Conservation (phyloP, 2,797 vertebrate genomes). For the Hylomyscus alleni region DNA sequence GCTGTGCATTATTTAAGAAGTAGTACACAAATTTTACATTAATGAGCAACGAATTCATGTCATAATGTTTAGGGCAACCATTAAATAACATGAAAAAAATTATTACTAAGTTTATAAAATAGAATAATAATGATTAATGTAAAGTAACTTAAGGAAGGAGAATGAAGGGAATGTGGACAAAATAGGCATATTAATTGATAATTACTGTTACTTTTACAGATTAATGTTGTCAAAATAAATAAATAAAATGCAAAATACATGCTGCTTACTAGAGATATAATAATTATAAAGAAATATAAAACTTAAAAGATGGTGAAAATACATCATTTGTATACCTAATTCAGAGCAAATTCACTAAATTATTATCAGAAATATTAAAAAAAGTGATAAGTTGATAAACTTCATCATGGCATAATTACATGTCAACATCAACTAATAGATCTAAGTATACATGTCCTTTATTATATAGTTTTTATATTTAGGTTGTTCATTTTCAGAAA, state of each 20-base stretch:
- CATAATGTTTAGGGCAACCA: slow-evolving; percentile 7
- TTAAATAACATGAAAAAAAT: background rate
- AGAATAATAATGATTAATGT: background rate
- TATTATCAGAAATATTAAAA: background rate
- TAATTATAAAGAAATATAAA: slow-evolving; percentile 27
- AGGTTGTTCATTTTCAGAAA: background rate
- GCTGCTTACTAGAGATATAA: background rate
- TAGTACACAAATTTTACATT: slow-evolving; percentile 8
- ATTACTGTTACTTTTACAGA: background rate
- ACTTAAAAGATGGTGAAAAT: background rate
- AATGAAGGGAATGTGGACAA: background rate
- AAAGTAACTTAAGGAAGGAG: background rate
- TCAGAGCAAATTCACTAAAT: background rate
- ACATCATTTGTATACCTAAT: background rate
- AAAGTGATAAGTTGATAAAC: background rate
- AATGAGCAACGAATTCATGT: slow-evolving; percentile 12
- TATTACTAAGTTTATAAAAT: background rate
- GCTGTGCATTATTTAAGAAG: background rate
- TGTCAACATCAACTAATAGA: background rate
- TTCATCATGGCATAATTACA: slow-evolving; percentile 21
- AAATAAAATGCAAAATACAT: slow-evolving; percentile 38
- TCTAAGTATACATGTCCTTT: background rate
- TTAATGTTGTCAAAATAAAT: background rate
- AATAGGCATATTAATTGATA: slow-evolving; percentile 5
- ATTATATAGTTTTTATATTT: background rate